A percentile compares a stretch with the other conserved stretches of the same genome.
Conservation (phyloP, 1,140 invertebrate genomes). For the Tetranychus urticae region DNA sequence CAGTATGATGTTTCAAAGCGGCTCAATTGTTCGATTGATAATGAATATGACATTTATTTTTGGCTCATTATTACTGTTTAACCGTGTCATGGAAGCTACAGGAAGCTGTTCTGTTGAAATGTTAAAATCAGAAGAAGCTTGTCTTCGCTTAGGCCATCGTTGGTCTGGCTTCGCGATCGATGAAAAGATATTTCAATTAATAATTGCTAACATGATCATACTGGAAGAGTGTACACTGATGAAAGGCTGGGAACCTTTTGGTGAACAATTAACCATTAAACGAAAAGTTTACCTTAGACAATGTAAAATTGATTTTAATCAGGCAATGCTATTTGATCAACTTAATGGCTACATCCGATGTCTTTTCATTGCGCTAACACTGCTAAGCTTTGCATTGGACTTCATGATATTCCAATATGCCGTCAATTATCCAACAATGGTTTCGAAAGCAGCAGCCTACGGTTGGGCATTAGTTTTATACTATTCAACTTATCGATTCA, state of each 20-base stretch:
- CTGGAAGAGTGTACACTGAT: constrained; percentile 71
- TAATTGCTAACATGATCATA: constrained; percentile 68
- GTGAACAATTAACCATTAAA: constrained; percentile 25
- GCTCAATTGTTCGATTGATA: too few relatives aligned
- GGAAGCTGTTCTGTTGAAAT: constrained; percentile 44
- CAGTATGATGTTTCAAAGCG: too few relatives aligned
- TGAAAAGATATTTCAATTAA: constrained; percentile 77
- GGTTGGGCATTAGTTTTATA: constrained; percentile 2
- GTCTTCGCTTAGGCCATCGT: constrained; percentile 42
- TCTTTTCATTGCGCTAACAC: background rate
- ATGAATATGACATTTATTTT: too few relatives aligned
- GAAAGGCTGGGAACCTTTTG: constrained; percentile 66
- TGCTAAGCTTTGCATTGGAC: constrained; percentile 7
- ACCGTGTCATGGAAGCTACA: constrained; percentile 48
- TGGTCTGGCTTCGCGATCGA: constrained; percentile 88
- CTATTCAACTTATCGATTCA: background rate
- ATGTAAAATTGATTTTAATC: background rate
- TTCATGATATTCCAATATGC: constrained; percentile 9
- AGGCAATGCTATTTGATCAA: background rate
- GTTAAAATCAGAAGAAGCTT: constrained; percentile 29
- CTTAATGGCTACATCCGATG: background rate
- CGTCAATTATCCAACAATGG: constrained; percentile 8
- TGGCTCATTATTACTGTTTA: constrained; percentile 61
- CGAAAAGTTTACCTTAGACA: background rate
- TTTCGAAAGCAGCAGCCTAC: constrained; percentile 7